phyloP scores from a whole-genome alignment of 2,888 invertebrate genomes.

The Troilus luridus region DNA sequence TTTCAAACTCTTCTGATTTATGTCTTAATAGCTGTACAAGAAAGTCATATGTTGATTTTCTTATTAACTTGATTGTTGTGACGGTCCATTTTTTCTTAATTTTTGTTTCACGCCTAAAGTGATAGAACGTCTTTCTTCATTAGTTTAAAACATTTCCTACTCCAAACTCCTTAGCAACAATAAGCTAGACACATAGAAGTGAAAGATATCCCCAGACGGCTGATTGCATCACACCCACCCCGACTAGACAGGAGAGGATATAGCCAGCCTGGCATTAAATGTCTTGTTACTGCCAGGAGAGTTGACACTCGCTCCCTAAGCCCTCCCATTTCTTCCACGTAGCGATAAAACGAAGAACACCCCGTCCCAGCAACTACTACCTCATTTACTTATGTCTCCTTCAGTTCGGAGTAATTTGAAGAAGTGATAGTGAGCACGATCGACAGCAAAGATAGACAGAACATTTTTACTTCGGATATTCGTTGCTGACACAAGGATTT shows the following conservation, averaged over 20 bases:
- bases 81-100: too few species aligned
- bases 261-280: constrained; percentile 10
- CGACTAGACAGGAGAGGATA: background rate
- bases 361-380: background rate
- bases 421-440: background rate
- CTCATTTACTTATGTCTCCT: constrained; percentile 12
- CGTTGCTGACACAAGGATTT: too few species aligned
- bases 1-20: too few species aligned
- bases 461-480: background rate
- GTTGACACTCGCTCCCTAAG: constrained; percentile 3
- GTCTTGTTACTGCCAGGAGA: constrained; percentile 9
- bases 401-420: background rate
- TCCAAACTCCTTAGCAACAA: too few species aligned
- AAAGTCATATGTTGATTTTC: too few species aligned
- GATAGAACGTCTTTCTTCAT: too few species aligned
- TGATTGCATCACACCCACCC: background rate
- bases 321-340: background rate
- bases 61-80: too few species aligned
- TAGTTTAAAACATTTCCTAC: background rate
- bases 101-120: too few species aligned
- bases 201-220: background rate
- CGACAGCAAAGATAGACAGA: background rate
- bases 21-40: too few species aligned
- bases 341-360: constrained; percentile 1
- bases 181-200: background rate